phyloP scores from a whole-genome alignment of 2,888 invertebrate species.

The Mesorhabditis spiculigera region DNA sequence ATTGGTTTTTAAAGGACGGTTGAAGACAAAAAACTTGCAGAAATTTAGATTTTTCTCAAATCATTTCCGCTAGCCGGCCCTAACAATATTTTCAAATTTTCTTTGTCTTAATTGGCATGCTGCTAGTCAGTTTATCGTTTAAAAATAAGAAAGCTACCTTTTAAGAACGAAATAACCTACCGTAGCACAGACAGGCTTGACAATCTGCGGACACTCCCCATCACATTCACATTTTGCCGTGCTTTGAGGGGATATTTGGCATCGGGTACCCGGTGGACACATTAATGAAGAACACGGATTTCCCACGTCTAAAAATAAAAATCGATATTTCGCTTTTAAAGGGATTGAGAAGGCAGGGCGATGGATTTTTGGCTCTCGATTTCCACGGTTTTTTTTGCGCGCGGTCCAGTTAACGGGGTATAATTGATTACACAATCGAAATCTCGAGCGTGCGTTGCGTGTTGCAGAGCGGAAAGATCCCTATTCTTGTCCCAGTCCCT shows the following conservation, averaged over 20 bases:
- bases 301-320: neutral
- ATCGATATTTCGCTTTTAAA: too few relatives aligned
- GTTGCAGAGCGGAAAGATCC: too few relatives aligned
- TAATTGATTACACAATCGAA: too few relatives aligned
- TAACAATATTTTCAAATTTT: neutral
- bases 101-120: neutral
- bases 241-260: slow-evolving; percentile 64
- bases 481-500: too few relatives aligned
- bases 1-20: neutral
- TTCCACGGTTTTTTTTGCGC: too few relatives aligned
- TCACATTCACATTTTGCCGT: slow-evolving; percentile 34
- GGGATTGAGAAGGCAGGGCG: too few relatives aligned
- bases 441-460: too few relatives aligned
- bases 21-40: neutral
- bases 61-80: too few relatives aligned
- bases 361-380: too few relatives aligned
- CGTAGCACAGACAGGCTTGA: slow-evolving; percentile 43
- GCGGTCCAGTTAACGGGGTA: too few relatives aligned
- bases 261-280: slow-evolving; percentile 75
- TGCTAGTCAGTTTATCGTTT: neutral
- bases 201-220: slow-evolving; percentile 35
- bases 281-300: slow-evolving; percentile 62
- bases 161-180: slow-evolving; percentile 13
- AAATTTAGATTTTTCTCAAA: neutral
- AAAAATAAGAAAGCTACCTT: slow-evolving; percentile 5